Conservation (phyloP, 2,113 vertebrate species). For the Corythaeola cristata region DNA sequence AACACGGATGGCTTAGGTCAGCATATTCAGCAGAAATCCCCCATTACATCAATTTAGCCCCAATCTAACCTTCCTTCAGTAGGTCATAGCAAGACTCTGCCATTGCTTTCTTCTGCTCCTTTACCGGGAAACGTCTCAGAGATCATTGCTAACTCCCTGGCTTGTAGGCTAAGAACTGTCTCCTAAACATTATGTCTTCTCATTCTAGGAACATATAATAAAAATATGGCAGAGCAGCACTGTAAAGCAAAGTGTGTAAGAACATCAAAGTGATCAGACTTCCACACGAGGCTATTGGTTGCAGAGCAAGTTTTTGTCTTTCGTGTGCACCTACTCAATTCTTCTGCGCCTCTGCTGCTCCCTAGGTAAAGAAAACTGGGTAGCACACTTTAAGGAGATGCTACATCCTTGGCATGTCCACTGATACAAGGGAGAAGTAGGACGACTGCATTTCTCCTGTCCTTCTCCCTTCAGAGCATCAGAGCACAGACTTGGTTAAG, state of each 20-base stretch:
- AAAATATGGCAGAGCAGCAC: neutral
- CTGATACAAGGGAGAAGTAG: neutral
- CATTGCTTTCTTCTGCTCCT: neutral
- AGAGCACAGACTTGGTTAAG: neutral
- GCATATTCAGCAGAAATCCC: neutral
- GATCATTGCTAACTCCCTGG: neutral
- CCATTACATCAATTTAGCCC: neutral
- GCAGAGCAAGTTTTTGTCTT: neutral
- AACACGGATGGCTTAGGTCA: neutral
- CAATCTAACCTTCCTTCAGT: neutral
- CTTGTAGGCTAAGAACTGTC: neutral
- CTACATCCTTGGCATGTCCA: neutral
- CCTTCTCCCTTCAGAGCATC: neutral
- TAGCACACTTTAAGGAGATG: neutral
- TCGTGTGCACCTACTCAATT: neutral
- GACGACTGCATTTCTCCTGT: neutral
- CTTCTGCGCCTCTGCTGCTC: neutral
- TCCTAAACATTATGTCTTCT: neutral
- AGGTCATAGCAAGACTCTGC: accelerated
- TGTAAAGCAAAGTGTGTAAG: neutral
- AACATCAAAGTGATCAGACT: neutral
- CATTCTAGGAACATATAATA: neutral
- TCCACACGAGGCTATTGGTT: accelerated
- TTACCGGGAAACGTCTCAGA: neutral
- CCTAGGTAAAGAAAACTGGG: neutral